Base-by-base conservation (phyloP, 2,888 invertebrate genomes). In the Sphecodes monilicornis region DNA sequence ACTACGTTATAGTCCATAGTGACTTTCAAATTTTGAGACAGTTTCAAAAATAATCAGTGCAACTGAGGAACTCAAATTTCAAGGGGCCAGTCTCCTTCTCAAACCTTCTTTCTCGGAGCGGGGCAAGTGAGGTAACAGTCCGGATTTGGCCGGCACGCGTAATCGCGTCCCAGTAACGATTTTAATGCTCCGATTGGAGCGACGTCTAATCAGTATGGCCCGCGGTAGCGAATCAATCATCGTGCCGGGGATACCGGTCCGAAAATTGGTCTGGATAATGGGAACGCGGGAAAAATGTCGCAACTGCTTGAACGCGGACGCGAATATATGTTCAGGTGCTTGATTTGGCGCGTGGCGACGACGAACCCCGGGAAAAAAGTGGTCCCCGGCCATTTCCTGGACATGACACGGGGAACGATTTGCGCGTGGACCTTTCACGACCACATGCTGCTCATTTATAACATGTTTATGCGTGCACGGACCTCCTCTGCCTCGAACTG, bases 371-470 rank as follows among this genome's bases (percentile, higher is more conserved):
- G 74, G 80, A 81, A 83, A 77, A n/a, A 69, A 66, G 36, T 39
- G 22, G 22, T 57, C 29, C 64, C 54, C 11, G 39, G 41, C 39
- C 79, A 86, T 86, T 86, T 86, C 86, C 86, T 82, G 86, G 41
- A 82, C 77, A 80, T 46, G 86, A 72, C 76, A 69, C 78, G 64
- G 66, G 54, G 50, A 73, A 70, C 43, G 66, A 77, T 76, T 76
- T 66, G 70, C 71, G 36, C 26, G 64, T 36, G 32, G 50, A 57
- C 43, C 29, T 22, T 68, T 79, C 86, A 70, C 60, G 78, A 76
- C 46, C 81, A 78, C 78, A 78, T 72, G 84, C 43, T 50, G 41
- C 32, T 60, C 78, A 78, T 87, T 88, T 85, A 76, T 80, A 77
- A 86, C 72, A 76, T 60, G 77, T 80, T 83, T 79, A 75, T 39